Base-by-base conservation (phyloP, 1,140 invertebrate genomes). In the Pseudoatta argentina region DNA sequence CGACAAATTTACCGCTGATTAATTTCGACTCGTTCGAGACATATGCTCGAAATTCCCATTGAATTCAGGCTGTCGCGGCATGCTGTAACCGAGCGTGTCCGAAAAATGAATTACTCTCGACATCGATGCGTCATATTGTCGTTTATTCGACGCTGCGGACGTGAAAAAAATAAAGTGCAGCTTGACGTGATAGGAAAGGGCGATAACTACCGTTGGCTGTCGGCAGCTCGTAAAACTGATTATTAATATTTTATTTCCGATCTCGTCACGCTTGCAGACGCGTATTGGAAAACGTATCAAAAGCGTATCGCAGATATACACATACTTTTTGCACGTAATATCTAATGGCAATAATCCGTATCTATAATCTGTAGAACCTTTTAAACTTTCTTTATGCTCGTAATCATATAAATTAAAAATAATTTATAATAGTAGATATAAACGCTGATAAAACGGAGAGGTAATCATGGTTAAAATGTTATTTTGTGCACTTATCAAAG, bases 1-100 rank as follows among this genome's bases (percentile, higher is more conserved):
- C 39, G 30, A 85, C 18, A 30, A 89, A 89, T 89, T 86, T 89
- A 88, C 79, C 87, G 83, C 75, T 89, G 86, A 89, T 89, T 89
- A 88, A 89, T 89, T 88, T 88, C 69, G 61, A 86, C 67, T 86
- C 51, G 67, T 18, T 39, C 48, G 75, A 78, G 30, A 51, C 73
- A 55, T 63, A 57, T 30, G 73, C 55, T 64, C 57, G 55, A 63
- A 85, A 87, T 85, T 85, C 44, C 71, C 55, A 75, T 63, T 55
- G 24, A 51, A 82, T 72, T 18, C n/a, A 44, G 12, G 63, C 6
- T 53, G 30, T 24, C 53, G 48, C 53, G 71, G 48, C 55, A 34
- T 39, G 77, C 48, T 78, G 82, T 78, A 85, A 78, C 82, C 63
- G 72, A 69, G 78, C 51, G 82, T 66, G 24, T 77, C 16, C 82